Base-by-base conservation (phyloP, 2,888 invertebrate genomes). In the Calliphora vomitoria region DNA sequence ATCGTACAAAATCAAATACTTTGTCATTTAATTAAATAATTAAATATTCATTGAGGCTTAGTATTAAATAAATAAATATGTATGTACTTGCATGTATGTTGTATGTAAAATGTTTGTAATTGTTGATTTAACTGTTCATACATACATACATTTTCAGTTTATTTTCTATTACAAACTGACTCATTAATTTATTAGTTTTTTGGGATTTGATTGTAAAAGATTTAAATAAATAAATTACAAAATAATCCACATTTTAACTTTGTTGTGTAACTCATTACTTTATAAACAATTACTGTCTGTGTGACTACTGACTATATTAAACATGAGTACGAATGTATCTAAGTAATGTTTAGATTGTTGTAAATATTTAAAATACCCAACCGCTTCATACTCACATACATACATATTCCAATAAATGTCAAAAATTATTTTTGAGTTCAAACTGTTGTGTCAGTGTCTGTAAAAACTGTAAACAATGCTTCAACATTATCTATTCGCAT, bases 1-100 rank as follows among this genome's bases (percentile, higher is more conserved):
- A 50, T 79, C 53, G 4, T 11, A 69, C 18, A 8, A 83, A 75
- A 80, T 71, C 80, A 86, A 86, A 83, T 75, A 79, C 71, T 86
- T 50, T 80, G 69, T 71, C 69, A 75, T 79, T 86, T 82, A 86
- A 86, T 82, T 82, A 82, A 86, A 72, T 82, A 82, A 86, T 86
- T 83, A 80, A 86, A 83, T 83, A 86, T 86, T 82, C 79, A 86
- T 82, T 86, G 69, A 62, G 20, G 64, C 55, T 41, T 25, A 78
- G 62, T 15, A n/a, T 38, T 13, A 4, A 58, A 38, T 4, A 25
- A 8, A 75, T 35, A 15, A 20, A n/a, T n/a, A 35, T 3, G 35
- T 35, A 4, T 20, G 10, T 20, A 41, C 15, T 10, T 50, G n/a
- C 53, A 18, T 18, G 4, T 55, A 20, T 6, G 6, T 5, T n/a